Conservation (phyloP, 2,888 invertebrate genomes). For the Saturnia japonica region DNA sequence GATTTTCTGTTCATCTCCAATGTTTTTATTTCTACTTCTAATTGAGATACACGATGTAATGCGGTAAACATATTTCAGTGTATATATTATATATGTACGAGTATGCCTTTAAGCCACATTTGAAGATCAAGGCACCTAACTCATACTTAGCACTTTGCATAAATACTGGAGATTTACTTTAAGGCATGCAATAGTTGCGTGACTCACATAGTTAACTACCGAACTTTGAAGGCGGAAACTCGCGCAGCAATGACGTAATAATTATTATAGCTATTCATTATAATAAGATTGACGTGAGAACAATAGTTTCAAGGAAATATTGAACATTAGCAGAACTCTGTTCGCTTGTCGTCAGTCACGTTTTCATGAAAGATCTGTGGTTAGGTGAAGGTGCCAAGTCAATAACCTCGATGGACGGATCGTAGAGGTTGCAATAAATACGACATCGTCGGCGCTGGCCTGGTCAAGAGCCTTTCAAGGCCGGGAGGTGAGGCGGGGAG, state of each 20-base stretch:
- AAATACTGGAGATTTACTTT: constrained; percentile 55
- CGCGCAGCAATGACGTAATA: constrained; percentile 77
- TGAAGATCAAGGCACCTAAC: constrained; percentile 48
- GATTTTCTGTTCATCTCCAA: not conserved
- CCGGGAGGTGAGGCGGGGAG: constrained; percentile 78
- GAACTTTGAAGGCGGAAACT: constrained; percentile 79
- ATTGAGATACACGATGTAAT: not conserved
- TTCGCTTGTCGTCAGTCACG: constrained; percentile 49
- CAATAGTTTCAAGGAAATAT: constrained; percentile 72
- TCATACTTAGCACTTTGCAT: constrained; percentile 25
- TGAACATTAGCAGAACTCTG: constrained; percentile 51
- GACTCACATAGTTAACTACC: constrained; percentile 76
- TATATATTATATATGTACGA: not conserved
- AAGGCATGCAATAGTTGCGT: constrained; percentile 67
- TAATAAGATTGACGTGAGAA: constrained; percentile 77
- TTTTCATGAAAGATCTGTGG: constrained; percentile 66
- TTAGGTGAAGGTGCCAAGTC: constrained; percentile 59
- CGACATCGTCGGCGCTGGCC: constrained; percentile 75
- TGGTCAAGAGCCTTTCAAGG: constrained; percentile 83
- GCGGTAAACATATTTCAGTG: not conserved
- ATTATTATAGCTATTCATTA: constrained; percentile 77
- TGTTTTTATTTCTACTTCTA: not conserved
- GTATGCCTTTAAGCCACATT: constrained; percentile 21
- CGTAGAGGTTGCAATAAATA: constrained; percentile 81
- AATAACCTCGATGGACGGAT: constrained; percentile 80